Conservation (phyloP, 2,888 invertebrate species). For the Pterostichus niger region DNA sequence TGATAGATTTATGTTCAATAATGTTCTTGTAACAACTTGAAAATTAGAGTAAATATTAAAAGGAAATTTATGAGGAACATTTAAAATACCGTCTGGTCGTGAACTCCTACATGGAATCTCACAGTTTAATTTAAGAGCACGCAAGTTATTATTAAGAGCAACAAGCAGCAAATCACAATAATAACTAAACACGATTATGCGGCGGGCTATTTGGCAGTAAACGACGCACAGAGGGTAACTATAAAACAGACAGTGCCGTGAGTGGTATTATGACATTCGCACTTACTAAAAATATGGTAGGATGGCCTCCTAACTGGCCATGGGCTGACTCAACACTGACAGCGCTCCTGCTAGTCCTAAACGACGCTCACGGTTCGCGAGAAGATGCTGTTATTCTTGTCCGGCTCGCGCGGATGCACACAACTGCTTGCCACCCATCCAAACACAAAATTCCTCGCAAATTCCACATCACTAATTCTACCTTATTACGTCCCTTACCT, state of each 20-base stretch:
- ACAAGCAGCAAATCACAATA: slow-evolving; percentile 40
- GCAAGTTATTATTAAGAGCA: slow-evolving; percentile 31
- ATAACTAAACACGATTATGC: slow-evolving; percentile 44
- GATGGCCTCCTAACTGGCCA: slow-evolving; percentile 65
- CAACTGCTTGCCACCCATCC: slow-evolving; percentile 15
- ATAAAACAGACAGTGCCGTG: slow-evolving; percentile 39
- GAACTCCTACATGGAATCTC: slow-evolving; percentile 34
- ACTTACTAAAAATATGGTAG: slow-evolving; percentile 67
- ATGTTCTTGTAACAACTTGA: slow-evolving; percentile 1
- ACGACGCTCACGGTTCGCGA: slow-evolving; percentile 42
- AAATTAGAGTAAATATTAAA: slow-evolving; percentile 15
- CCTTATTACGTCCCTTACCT: slow-evolving; percentile 26
- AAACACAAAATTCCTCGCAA: slow-evolving; percentile 30
- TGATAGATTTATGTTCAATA: neutral
- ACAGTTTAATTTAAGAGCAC: slow-evolving; percentile 51
- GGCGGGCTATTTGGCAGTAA: slow-evolving; percentile 50
- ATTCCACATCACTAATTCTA: slow-evolving; percentile 10
- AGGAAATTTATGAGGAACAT: neutral
- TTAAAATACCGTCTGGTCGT: slow-evolving; percentile 23
- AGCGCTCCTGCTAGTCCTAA: slow-evolving; percentile 3
- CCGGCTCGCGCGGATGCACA: slow-evolving; percentile 17
- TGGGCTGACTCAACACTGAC: slow-evolving; percentile 66
- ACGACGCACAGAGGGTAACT: slow-evolving; percentile 45
- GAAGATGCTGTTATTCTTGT: slow-evolving; percentile 60
- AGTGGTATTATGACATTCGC: slow-evolving; percentile 56